Conservation (phyloP, 2,113 vertebrate genomes). For the Tylochromis polylepis region DNA sequence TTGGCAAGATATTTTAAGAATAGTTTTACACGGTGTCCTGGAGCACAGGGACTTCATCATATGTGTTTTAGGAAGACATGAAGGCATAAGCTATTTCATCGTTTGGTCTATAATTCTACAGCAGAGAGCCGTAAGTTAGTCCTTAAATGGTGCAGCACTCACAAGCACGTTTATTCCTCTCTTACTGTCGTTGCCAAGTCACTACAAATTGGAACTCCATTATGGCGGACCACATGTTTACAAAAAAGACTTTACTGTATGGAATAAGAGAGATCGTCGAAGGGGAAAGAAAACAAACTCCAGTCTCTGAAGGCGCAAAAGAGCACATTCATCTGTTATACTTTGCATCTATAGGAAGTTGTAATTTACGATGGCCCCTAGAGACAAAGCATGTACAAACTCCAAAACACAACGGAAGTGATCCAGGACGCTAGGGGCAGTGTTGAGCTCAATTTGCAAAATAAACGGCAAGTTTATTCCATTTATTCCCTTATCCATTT, state of each 20-base stretch:
- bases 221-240: accelerated
- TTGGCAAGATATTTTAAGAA: neutral
- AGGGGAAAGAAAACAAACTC: neutral
- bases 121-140: neutral
- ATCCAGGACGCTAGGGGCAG: too few relatives aligned
- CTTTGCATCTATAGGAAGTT: neutral
- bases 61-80: neutral
- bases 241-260: neutral
- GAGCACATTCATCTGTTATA: neutral
- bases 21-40: neutral
- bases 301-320: neutral
- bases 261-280: neutral
- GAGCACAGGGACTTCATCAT: neutral
- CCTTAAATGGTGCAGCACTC: neutral
- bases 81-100: neutral
- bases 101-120: neutral
- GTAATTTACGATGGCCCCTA: too few relatives aligned
- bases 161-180: neutral
- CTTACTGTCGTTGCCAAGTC: neutral
- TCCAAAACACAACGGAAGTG: too few relatives aligned
- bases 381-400: too few relatives aligned
- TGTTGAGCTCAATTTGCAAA: too few relatives aligned
- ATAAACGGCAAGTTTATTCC: too few relatives aligned
- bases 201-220: neutral
- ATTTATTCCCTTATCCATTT: too few relatives aligned